Evolutionary conservation across 2,113 vertebrate species (phyloP), one percentile per base, ranked within the genome.

Genomic region (Pyrgilauda ruficollis): DNA sequence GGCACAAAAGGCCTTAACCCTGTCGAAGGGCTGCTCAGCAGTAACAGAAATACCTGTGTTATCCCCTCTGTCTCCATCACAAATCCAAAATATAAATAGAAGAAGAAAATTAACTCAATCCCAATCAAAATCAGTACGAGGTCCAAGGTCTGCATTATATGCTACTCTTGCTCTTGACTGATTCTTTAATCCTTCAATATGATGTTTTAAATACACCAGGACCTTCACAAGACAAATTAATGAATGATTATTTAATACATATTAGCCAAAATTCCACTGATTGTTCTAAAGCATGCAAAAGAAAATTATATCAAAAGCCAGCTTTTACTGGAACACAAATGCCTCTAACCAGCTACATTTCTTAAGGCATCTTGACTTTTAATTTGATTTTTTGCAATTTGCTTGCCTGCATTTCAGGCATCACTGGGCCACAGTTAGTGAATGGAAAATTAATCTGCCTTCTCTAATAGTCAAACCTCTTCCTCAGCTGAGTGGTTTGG

Each of bases 401-500:
- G 16, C 73, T 91, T 91, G 50, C 67, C 49, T 80, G 46, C 5
- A 50, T 69, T 91, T 90, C 75, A 73, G 75, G 43, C 70, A 47
- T 69, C 90, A 74, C 55, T 89, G 46, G 24, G 26, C 52, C 74
- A 64, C 27, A 93, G n/a, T 21, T 76, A 80, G 50, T 66, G 63
- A 96, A 88, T 11, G 47, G 70, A 83, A 97, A 96, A 95, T 77
- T 83, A 91, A 96, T 39, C 70, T 61, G 11, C 67, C 55, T 95
- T 85, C 66, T 85, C 41, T 90, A 92, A 91, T 72, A 79, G 49
- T 44, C 53, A 56, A n/a, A 72, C 9, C 6, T 66, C 61, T 91
- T 95, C 70, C 39, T 19, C 41, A 87, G 15, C 46, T 73, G 67
- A 82, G 69, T 87, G 37, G 13, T 61, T 94, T 91, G 53, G 63